phyloP scores from a whole-genome alignment of 2,797 vertebrate species.

The Cuculus canorus region DNA sequence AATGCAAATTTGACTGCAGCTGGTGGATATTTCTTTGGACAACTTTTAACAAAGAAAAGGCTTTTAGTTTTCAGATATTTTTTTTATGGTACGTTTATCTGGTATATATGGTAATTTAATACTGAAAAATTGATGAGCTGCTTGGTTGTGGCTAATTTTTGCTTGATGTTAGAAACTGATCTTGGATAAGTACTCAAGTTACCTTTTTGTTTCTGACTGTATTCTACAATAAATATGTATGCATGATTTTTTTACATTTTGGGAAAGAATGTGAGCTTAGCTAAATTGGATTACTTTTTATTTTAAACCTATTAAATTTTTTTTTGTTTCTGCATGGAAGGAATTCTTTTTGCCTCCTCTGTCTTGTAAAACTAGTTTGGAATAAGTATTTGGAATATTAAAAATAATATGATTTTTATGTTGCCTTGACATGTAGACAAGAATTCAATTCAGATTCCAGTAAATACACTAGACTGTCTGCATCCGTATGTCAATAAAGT shows the following conservation, averaged over 20 bases:
- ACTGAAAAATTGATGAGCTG: constrained; percentile 42
- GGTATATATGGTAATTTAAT: background rate
- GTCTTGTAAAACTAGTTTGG: constrained; percentile 51
- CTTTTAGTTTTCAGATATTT: background rate
- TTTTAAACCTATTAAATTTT: background rate
- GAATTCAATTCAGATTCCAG: background rate
- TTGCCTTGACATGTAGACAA: background rate
- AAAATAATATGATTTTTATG: background rate
- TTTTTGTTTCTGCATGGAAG: background rate
- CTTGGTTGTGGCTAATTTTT: constrained; percentile 65
- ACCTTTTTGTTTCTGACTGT: background rate
- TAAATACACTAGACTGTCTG: background rate
- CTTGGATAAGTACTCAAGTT: constrained; percentile 64
- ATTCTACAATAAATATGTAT: background rate
- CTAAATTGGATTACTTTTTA: background rate
- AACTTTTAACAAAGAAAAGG: background rate
- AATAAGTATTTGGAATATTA: background rate
- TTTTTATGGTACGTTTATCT: background rate
- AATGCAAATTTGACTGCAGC: constrained; percentile 39
- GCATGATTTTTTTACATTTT: background rate
- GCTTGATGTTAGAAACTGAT: constrained; percentile 66
- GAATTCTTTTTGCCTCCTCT: background rate
- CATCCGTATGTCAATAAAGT: background rate
- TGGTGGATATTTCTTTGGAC: constrained; percentile 41
- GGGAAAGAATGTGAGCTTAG: background rate